These are phyloP conservation scores for Malacosoma neustria DNA, from an alignment of 2,888 invertebrate genomes.

Conservation along the genomic window DNA sequence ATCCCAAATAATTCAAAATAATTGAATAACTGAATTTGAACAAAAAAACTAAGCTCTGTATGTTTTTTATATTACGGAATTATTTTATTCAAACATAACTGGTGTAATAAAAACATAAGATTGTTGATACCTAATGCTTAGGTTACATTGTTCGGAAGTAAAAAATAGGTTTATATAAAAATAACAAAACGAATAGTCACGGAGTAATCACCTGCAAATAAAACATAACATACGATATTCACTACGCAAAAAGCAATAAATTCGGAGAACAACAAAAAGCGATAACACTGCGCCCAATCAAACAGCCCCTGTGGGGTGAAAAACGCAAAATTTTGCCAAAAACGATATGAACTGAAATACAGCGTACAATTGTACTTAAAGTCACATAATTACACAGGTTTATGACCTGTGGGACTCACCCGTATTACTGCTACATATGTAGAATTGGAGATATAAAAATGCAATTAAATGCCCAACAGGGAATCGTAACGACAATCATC, in stretches of 20 bases:
- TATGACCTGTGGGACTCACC: conserved; percentile 45
- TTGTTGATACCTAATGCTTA: too few species aligned
- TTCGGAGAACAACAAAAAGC: conserved; percentile 4
- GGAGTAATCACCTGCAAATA: too few species aligned
- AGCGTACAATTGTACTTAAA: conserved; percentile 32
- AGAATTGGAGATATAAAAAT: background rate
- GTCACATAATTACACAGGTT: conserved; percentile 36
- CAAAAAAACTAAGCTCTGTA: too few species aligned
- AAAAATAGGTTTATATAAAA: too few species aligned
- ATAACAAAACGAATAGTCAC: too few species aligned
- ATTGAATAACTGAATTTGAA: too few species aligned
- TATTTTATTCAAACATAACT: too few species aligned
- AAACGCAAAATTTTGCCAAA: conserved; percentile 49
- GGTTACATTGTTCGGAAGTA: too few species aligned
- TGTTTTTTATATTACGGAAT: too few species aligned
- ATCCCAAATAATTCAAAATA: too few species aligned
- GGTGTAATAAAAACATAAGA: too few species aligned
- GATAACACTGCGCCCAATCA: conserved; percentile 45
- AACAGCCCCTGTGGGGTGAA: conserved; percentile 41
- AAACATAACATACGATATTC: too few species aligned
- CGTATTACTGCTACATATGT: conserved; percentile 9
- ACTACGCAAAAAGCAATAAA: conserved; percentile 6
- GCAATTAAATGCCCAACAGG: background rate
- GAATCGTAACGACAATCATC: background rate
- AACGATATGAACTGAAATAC: conserved; percentile 55